Percentiles rank a stretch among this genome's conserved stretches.
phyloP scores from a whole-genome alignment of 2,113 vertebrate species.

The Bubo scandiacus region DNA sequence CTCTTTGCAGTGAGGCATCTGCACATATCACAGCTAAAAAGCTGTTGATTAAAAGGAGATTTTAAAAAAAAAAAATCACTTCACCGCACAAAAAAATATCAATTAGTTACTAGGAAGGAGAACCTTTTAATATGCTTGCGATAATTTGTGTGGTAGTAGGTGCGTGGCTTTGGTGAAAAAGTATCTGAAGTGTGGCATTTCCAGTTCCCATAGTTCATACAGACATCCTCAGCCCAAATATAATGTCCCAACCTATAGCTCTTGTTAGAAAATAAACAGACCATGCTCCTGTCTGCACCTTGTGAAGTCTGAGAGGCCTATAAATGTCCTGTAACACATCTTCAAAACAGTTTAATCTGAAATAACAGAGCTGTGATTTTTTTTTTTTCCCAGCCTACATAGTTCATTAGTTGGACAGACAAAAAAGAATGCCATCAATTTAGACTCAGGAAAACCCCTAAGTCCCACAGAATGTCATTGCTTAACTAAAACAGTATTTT shows the following conservation, averaged over 20 bases:
- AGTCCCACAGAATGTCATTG: neutral
- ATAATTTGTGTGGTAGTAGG: neutral
- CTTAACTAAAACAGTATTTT: neutral
- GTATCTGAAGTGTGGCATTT: neutral
- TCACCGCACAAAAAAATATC: accelerated
- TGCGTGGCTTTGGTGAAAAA: neutral
- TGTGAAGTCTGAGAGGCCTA: neutral
- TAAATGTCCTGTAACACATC: neutral
- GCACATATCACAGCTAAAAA: neutral
- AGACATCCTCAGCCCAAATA: neutral
- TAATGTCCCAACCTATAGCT: neutral
- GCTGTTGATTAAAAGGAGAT: neutral
- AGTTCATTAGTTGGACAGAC: neutral
- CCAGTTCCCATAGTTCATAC: neutral
- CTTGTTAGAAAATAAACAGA: neutral
- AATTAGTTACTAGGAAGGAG: neutral
- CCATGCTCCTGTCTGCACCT: neutral
- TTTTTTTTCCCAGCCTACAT: neutral
- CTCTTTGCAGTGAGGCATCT: neutral
- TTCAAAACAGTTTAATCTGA: conserved; percentile 17
- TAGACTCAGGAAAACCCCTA: conserved; percentile 21
- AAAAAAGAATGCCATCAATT: conserved; percentile 23
- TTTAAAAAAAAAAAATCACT: neutral
- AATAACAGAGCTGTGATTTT: neutral
- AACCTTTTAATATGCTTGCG: neutral